Percentiles rank a stretch among this genome's conserved stretches.
These are phyloP conservation scores for Enteromius viviparus DNA, from an alignment of 2,797 vertebrate genomes.

Conservation along the genomic window DNA sequence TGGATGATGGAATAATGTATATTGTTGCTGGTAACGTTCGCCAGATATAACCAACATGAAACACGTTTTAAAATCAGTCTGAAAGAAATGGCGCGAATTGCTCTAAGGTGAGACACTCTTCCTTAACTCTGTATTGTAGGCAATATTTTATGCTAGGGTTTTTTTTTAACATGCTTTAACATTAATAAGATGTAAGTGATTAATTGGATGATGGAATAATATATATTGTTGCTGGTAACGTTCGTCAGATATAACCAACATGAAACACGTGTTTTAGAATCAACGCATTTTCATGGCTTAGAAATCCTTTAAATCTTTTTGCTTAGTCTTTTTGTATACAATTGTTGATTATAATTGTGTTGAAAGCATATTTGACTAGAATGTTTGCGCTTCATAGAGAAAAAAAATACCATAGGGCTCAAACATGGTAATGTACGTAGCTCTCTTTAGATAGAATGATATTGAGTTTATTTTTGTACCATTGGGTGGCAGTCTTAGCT, in stretches of 20 bases:
- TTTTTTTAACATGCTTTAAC: background rate
- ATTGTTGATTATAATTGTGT: background rate
- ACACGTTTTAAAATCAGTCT: too few species aligned
- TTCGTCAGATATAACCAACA: background rate
- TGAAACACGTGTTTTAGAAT: background rate
- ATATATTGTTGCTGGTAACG: background rate
- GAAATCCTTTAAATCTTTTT: background rate
- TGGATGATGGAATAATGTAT: background rate
- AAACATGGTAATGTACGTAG: background rate
- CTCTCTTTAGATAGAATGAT: background rate
- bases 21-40: background rate
- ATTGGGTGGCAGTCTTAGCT: slow-evolving; percentile 44
- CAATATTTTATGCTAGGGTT: background rate
- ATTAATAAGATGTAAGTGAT: background rate
- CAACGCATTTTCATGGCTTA: background rate
- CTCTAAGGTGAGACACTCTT: background rate
- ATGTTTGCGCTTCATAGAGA: background rate
- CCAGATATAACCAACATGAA: background rate
- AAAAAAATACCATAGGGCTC: background rate
- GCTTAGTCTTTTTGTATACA: background rate
- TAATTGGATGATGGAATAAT: background rate
- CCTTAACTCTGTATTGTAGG: background rate
- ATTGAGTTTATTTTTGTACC: background rate
- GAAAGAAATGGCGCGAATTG: background rate
- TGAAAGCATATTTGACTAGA: background rate